These are phyloP conservation scores for Fulica atra DNA, from an alignment of 2,113 vertebrate genomes.

Conservation along the genomic window DNA sequence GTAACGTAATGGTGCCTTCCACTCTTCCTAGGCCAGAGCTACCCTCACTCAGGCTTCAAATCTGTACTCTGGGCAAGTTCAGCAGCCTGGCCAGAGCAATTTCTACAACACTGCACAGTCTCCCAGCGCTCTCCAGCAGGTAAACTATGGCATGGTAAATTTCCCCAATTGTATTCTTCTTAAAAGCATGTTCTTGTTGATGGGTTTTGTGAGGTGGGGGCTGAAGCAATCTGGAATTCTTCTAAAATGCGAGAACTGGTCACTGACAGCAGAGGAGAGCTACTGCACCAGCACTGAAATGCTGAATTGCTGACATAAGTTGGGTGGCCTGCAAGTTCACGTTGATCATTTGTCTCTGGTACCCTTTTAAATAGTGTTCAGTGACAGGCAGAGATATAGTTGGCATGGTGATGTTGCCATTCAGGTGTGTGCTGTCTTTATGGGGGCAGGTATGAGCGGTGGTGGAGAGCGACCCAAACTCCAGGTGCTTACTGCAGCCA, in stretches of 20 bases:
- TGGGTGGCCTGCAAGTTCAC: not conserved
- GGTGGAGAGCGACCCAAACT: not conserved
- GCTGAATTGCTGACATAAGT: not conserved
- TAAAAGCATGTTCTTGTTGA: not conserved
- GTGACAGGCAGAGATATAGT: not conserved
- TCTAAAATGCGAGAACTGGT: not conserved
- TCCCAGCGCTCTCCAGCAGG: constrained; percentile 95
- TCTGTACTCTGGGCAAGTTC: constrained; percentile 94
- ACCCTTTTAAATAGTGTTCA: not conserved
- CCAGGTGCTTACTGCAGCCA: not conserved
- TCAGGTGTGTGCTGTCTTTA: not conserved
- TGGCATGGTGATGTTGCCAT: not conserved
- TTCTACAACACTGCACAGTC: constrained; percentile 97
- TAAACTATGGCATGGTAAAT: constrained; percentile 87
- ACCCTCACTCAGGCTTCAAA: constrained; percentile 96
- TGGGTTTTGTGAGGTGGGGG: not conserved
- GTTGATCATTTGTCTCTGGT: not conserved
- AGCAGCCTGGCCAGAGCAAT: constrained; percentile 93
- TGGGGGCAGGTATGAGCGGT: not conserved
- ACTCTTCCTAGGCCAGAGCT: constrained; percentile 87
- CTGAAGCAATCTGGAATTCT: not conserved
- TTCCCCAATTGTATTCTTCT: constrained; percentile 70
- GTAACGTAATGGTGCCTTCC: not conserved
- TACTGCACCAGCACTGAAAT: not conserved
- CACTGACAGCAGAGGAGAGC: not conserved